Evolutionary conservation across 2,797 vertebrate species (phyloP).

Genomic region (Enteromius afrohamiltoni): DNA sequence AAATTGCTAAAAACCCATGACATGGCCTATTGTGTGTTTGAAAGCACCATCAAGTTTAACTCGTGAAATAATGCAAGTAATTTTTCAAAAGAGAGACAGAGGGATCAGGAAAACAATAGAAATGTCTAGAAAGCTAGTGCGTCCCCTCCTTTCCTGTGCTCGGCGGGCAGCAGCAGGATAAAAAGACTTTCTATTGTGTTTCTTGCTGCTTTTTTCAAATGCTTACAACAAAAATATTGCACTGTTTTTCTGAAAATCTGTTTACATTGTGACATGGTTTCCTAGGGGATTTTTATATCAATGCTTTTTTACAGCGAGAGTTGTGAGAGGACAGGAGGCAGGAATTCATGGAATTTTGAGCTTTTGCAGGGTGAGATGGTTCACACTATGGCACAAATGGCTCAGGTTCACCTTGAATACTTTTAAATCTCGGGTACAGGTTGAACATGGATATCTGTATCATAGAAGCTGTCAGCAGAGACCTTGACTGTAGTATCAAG

Average conservation of each 20-base stretch:
- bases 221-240: conserved; percentile 8
- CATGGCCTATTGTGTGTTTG: conserved; percentile 17
- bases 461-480: background rate
- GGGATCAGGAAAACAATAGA: conserved; percentile 46
- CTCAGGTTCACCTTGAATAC: conserved; percentile 5
- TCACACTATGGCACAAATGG: background rate
- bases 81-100: conserved; percentile 33
- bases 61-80: conserved; percentile 20
- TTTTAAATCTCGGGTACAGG: background rate
- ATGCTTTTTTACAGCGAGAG: conserved; percentile 28
- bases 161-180: conserved; percentile 1
- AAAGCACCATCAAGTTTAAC: background rate
- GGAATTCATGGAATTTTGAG: conserved; percentile 37
- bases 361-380: conserved; percentile 26
- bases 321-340: conserved; percentile 35
- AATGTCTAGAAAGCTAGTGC: conserved; percentile 22
- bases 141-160: conserved; percentile 57
- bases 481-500: background rate
- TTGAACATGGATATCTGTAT: background rate
- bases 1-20: conserved; percentile 15
- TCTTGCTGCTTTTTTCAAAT: conserved; percentile 32
- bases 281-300: conserved; percentile 40
- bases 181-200: conserved; percentile 48
- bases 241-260: conserved; percentile 31
- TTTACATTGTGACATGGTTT: conserved; percentile 44